Percentiles rank a stretch among this genome's conserved stretches.
phyloP scores from a whole-genome alignment of 1,140 invertebrate genomes.

The Drosophila punjabiensis region DNA sequence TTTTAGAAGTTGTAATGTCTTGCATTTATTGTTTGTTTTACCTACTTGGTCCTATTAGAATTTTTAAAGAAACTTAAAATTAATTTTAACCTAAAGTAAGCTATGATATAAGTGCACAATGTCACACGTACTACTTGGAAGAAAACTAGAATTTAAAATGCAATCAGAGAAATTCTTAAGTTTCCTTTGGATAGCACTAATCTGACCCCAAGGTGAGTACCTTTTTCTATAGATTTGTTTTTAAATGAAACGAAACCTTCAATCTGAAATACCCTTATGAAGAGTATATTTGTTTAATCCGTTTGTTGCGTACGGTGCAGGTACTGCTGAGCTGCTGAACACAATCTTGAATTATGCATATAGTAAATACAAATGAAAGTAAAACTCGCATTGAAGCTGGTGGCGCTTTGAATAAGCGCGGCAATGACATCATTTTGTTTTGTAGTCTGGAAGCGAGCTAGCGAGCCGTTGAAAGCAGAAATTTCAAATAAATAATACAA shows the following conservation, averaged over 20 bases:
- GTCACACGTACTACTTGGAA: not conserved
- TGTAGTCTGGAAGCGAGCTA: constrained; percentile 57
- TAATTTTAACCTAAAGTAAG: not conserved
- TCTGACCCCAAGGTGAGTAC: not conserved
- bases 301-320: constrained; percentile 33
- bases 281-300: constrained; percentile 9
- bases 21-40: not conserved
- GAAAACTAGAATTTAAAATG: not conserved
- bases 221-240: too few species aligned
- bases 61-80: not conserved
- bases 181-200: not conserved
- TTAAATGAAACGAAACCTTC: not conserved
- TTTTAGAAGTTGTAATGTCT: too few species aligned
- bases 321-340: constrained; percentile 52
- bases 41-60: not conserved
- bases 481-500: constrained; percentile 41
- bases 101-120: not conserved
- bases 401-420: constrained; percentile 59
- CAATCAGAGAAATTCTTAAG: not conserved
- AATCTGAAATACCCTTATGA: not conserved
- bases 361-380: constrained; percentile 71
- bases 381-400: constrained; percentile 75
- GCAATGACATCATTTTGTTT: constrained; percentile 77
- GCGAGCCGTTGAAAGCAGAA: constrained; percentile 43
- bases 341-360: constrained; percentile 75